Evolutionary conservation across 2,888 invertebrate species (phyloP).

Genomic region (Argyresthia goedartella): DNA sequence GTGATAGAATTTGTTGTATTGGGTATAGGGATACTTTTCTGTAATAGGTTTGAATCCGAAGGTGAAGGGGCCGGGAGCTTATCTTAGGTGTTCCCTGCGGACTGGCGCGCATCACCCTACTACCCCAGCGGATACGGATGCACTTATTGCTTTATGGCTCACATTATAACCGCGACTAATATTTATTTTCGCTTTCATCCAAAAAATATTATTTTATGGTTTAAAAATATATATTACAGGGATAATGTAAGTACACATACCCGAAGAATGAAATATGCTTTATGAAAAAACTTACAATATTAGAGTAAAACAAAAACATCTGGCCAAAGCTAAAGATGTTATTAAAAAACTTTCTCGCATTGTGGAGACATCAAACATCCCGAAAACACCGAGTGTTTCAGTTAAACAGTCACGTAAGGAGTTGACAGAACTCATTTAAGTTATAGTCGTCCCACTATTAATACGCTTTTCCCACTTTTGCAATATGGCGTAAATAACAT

Average conservation of each 20-base stretch:
- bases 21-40: too few relatives aligned
- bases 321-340: too few relatives aligned
- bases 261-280: too few relatives aligned
- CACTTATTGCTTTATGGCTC: constrained; percentile 22
- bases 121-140: constrained; percentile 20
- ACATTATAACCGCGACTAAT: neutral
- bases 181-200: neutral
- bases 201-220: too few relatives aligned
- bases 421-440: constrained; percentile 1
- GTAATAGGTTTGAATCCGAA: neutral
- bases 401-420: neutral
- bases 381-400: too few relatives aligned
- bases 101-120: constrained; percentile 3
- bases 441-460: constrained; percentile 2
- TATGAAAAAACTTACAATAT: too few relatives aligned
- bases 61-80: constrained; percentile 11
- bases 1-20: neutral
- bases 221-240: neutral
- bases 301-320: too few relatives aligned
- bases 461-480: constrained; percentile 24
- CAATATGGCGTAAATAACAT: constrained; percentile 57
- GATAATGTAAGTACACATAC: neutral
- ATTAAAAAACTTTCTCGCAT: neutral
- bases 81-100: constrained; percentile 17
- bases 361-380: neutral